A percentile compares a stretch with the other conserved stretches of the same genome.
Conservation (phyloP, 2,888 invertebrate species). For the Therioaphis trifolii region DNA sequence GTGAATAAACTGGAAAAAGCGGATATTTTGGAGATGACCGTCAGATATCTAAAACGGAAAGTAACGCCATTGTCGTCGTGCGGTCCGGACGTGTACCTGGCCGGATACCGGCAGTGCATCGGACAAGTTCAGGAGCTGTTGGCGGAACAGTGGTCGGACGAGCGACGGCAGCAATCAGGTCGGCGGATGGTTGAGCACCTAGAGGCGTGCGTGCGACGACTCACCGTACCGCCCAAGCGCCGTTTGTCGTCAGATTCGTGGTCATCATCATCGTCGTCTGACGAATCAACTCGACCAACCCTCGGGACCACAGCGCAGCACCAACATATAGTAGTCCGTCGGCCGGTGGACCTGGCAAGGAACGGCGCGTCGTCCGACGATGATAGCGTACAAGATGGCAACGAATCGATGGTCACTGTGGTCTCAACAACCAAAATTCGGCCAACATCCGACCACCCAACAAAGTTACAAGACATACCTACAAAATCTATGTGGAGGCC, state of each 20-base stretch:
- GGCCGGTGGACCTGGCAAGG: too few species aligned
- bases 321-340: neutral
- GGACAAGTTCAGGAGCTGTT: constrained; percentile 46
- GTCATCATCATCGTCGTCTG: neutral
- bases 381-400: neutral
- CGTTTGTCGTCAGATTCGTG: constrained; percentile 16
- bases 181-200: constrained; percentile 46
- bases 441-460: neutral
- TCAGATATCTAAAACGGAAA: constrained; percentile 55
- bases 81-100: constrained; percentile 25
- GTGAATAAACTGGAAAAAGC: constrained; percentile 63
- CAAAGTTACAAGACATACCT: neutral
- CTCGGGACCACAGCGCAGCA: neutral
- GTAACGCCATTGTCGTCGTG: neutral
- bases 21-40: constrained; percentile 63
- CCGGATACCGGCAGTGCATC: constrained; percentile 43
- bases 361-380: neutral
- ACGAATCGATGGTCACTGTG: neutral
- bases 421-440: neutral
- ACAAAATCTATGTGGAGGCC: constrained; percentile 49
- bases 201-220: constrained; percentile 13
- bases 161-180: constrained; percentile 8
- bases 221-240: neutral
- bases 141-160: constrained; percentile 53
- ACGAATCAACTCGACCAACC: neutral